Evolutionary conservation across 2,888 invertebrate species (phyloP).

Genomic region (Ecliptopera silaceata): DNA sequence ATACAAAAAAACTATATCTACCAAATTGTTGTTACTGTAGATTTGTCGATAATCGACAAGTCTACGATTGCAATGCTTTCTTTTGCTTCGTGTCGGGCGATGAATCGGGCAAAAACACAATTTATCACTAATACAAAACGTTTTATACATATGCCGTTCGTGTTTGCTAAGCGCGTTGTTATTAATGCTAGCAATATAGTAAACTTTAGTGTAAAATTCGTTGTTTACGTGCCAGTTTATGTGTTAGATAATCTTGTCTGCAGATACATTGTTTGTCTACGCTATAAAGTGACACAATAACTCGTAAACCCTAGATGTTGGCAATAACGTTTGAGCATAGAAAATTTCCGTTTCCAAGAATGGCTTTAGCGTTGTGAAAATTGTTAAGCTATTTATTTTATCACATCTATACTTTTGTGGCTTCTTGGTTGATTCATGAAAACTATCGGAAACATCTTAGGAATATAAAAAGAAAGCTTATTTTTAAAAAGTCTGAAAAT

Average conservation of each 20-base stretch:
- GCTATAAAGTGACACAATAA: constrained; percentile 9
- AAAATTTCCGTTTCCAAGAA: constrained; percentile 1
- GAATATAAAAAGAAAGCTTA: too few species aligned
- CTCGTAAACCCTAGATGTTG: constrained; percentile 12
- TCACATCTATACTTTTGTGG: neutral
- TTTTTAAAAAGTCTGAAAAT: neutral
- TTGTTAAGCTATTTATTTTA: neutral
- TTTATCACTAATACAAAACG: too few species aligned
- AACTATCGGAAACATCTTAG: too few species aligned
- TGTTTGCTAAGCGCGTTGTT: too few species aligned
- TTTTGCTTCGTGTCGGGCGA: too few species aligned
- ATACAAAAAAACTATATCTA: too few species aligned
- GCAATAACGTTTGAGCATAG: constrained; percentile 10
- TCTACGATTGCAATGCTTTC: too few species aligned
- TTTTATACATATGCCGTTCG: too few species aligned
- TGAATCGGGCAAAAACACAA: too few species aligned
- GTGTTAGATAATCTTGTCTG: neutral
- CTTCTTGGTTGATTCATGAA: neutral
- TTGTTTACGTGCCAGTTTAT: neutral
- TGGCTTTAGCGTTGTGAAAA: neutral
- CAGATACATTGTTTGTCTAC: constrained; percentile 7
- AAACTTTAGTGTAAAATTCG: neutral
- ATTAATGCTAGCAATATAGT: neutral
- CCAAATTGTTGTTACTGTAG: too few species aligned
- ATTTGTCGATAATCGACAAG: too few species aligned